Evolutionary conservation across 2,113 vertebrate genomes (phyloP).

Genomic region (Pteruthius melanotis): DNA sequence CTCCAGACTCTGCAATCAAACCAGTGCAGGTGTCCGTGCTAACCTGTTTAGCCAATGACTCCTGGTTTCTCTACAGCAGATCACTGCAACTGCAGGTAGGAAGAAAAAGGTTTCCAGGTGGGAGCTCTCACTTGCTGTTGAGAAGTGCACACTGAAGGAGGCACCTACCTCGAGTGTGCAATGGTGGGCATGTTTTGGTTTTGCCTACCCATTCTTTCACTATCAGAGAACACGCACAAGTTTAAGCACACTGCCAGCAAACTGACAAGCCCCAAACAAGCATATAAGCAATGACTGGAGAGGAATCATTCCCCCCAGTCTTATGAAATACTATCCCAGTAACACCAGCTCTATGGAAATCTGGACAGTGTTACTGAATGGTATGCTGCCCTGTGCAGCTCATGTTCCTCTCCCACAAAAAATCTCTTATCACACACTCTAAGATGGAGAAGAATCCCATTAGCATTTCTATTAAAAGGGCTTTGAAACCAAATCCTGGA

Average conservation of each 20-base stretch:
- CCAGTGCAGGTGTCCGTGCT: background rate
- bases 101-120: background rate
- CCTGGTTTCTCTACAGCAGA: background rate
- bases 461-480: slow-evolving; percentile 11
- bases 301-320: accelerated
- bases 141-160: background rate
- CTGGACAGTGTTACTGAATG: background rate
- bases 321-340: background rate
- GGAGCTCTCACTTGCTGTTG: background rate
- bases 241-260: background rate
- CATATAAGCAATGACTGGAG: background rate
- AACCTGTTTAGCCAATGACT: background rate
- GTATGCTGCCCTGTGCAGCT: background rate
- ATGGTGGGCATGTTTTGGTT: background rate
- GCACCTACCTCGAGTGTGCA: background rate
- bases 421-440: background rate
- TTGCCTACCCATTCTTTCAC: background rate
- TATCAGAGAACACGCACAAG: background rate
- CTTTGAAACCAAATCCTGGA: slow-evolving; percentile 7
- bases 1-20: background rate
- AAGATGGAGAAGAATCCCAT: background rate
- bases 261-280: background rate
- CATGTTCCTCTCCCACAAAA: background rate
- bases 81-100: background rate
- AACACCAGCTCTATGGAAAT: background rate